Evolutionary conservation across 2,888 invertebrate species (phyloP), one percentile per base, ranked within the genome.

Genomic region (Acleris sparsana): DNA sequence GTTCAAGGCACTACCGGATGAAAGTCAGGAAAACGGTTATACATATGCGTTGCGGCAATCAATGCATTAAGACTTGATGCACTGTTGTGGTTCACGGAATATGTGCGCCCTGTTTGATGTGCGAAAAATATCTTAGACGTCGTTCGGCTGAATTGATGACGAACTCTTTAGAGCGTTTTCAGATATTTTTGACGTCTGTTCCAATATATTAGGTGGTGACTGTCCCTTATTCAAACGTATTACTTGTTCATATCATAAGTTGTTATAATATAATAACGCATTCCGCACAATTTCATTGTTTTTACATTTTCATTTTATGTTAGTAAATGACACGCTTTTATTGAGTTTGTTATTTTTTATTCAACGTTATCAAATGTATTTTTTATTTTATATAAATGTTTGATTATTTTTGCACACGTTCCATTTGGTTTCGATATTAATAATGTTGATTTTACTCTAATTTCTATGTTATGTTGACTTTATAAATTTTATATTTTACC

Each of bases 401-500:
- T 44, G 44, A 16, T 7, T 2, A n/a, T 17, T 17, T 46, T 46
- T 39, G 39, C 39, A 39, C 39, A 13, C 1, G 39, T 39, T 39
- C 13, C 13, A 39, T 13, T 39, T 39, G 3, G 39, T 39, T 39
- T 39, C 53, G 18, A 17, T 39, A 20, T 53, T 53, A 18, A 33
- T 39, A 11, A 17, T 6, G 4, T 29, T 33, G 33, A 39, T 39
- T 18, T 55, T 39, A 43, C 22, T 55, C 39, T 55, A 1, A 7
- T 7, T n/a, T n/a, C n/a, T 16, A 20, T 55, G 20, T 33, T 55
- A 43, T 16, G 39, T 55, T 43, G 18, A 43, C 22, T 55, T 16
- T 18, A 55, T 43, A 55, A 7, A 43, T 18, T 55, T 55, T 55
- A 16, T 55, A 1, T 7, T 43, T 9, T 55, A 55, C 55, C 55